A percentile compares a stretch with the other conserved stretches of the same genome.
phyloP scores from a whole-genome alignment of 1,140 invertebrate genomes.

The Drosophila guanche region DNA sequence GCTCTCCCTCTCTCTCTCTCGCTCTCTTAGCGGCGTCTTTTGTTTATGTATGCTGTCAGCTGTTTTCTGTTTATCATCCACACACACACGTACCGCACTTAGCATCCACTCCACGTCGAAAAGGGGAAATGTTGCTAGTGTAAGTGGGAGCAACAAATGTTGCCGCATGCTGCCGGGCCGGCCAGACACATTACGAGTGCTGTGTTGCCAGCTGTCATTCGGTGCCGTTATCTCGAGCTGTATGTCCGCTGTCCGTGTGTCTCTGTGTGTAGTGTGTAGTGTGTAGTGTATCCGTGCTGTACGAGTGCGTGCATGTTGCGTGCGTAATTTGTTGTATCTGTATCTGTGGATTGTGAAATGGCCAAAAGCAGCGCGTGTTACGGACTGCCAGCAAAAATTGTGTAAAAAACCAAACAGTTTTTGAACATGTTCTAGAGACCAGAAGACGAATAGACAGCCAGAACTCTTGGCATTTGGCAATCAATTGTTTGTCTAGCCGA shows the following conservation, averaged over 20 bases:
- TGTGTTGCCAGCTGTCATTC: conserved; percentile 28
- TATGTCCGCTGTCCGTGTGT: conserved; percentile 22
- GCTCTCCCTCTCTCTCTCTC: conserved; percentile 13
- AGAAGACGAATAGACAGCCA: conserved; percentile 12
- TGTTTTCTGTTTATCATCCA: conserved; percentile 55
- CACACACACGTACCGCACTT: conserved; percentile 4
- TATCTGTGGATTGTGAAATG: conserved; percentile 40
- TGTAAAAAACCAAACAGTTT: conserved; percentile 20
- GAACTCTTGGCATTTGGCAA: conserved; percentile 57
- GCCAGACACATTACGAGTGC: conserved; percentile 1
- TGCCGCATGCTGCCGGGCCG: conserved; percentile 14
- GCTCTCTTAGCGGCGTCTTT: conserved; percentile 14
- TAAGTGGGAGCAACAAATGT: conserved; percentile 42
- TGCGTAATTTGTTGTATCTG: conserved; percentile 3
- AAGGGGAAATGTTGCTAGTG: conserved; percentile 45
- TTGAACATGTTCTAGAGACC: conserved; percentile 33
- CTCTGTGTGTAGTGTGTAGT: conserved; percentile 2
- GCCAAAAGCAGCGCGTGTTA: conserved; percentile 11
- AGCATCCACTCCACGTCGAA: conserved; percentile 5
- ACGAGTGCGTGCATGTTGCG: conserved; percentile 20
- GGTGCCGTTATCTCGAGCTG: conserved; percentile 37
- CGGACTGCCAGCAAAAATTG: conserved; percentile 6
- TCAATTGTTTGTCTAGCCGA: conserved; percentile 64
- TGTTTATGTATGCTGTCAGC: conserved; percentile 59
- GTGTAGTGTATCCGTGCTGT: not conserved